Base-by-base conservation (phyloP, 1,140 invertebrate species). In the Plectrocnemia conspersa region DNA sequence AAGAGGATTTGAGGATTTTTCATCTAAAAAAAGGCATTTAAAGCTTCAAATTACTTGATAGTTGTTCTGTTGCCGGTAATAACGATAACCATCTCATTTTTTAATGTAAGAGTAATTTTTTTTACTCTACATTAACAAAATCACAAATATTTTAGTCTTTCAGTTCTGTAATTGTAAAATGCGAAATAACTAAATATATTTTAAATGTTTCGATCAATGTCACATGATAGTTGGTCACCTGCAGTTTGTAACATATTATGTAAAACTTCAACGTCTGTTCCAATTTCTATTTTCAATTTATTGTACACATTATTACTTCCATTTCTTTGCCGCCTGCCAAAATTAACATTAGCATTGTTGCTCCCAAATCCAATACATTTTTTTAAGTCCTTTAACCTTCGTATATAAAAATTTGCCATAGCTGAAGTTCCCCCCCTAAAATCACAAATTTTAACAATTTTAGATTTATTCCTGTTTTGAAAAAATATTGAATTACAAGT, bases 201-300 rank as follows among this genome's bases (percentile, higher is more conserved):
- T 13, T 13, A 38, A 38, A 38, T 38, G n/a, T n/a, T n/a, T n/a
- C n/a, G 35, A 16, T 38, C 35, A 38, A 38, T 15, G 35, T 38
- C 35, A 38, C 35, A 38, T 38, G 35, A 38, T 38, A 38, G 35
- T 16, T 38, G 35, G 35, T 38, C 35, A 38, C 10, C 35, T 38
- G 35, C 35, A 38, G 15, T 38, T 38, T 38, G 35, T 38, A 38
- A 16, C 6, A 16, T 38, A 38, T 38, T 38, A 38, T 38, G 35
- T 38, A 38, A 38, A 38, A 38, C n/a, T n/a, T n/a, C n/a, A n/a
- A n/a, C n/a, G n/a, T n/a, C n/a, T n/a, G n/a, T n/a, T n/a, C n/a
- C n/a, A n/a, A n/a, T n/a, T n/a, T n/a, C n/a, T n/a, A n/a, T n/a
- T 38, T 38, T 38, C 35, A 38, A 38, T 38, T 38, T 38, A 38